Base-by-base conservation (phyloP, 2,113 vertebrate species). In the Rhodinocichla rosea region DNA sequence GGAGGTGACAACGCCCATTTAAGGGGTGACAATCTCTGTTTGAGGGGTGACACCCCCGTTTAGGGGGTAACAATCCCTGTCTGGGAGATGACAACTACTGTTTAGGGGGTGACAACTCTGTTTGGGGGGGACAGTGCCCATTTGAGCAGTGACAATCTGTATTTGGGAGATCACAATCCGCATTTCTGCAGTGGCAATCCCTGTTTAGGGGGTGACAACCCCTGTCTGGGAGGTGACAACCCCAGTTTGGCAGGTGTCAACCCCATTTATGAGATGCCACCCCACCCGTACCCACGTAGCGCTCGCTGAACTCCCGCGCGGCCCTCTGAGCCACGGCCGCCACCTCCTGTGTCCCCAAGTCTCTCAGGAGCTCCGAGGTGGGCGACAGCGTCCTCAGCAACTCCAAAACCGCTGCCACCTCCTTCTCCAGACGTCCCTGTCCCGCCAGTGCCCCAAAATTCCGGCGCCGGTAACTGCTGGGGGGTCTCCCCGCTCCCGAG, bases 201-300 rank as follows among this genome's bases (percentile, higher is more conserved):
- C 44, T 26, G 4, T 44, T 80, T 64, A 45, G 20, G 33, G 33
- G 33, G 7, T 55, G 49, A 44, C 32, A 30, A 59, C 24, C 18
- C 24, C 40, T 23, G 11, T 59, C 8, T 45, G 42, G 19, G 42
- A 28, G n/a, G 40, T 17, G 71, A 30, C 40, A 57, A 53, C 39
- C 16, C 55, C 47, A 35, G 6, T 28, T 40, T 27, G 2, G 44
- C 23, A n/a, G 37, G 19, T 60, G 35, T 4, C 55, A 30, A 15
- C 47, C 32, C 35, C 42, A 24, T 2, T 13, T 6, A 4, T 6
- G 24, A 26, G 32, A 26, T 37, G 39, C 44, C 65, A 1, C 8
- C 10, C 49, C 2, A 10, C 50, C 27, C 97, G 92, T 97, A 99
- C 99, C 98, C 35, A 98, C 90, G 85, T 98, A 99, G n/a, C 59